These are phyloP conservation scores for Ceratina australensis DNA, from an alignment of 1,140 invertebrate genomes.

Conservation along the genomic window DNA sequence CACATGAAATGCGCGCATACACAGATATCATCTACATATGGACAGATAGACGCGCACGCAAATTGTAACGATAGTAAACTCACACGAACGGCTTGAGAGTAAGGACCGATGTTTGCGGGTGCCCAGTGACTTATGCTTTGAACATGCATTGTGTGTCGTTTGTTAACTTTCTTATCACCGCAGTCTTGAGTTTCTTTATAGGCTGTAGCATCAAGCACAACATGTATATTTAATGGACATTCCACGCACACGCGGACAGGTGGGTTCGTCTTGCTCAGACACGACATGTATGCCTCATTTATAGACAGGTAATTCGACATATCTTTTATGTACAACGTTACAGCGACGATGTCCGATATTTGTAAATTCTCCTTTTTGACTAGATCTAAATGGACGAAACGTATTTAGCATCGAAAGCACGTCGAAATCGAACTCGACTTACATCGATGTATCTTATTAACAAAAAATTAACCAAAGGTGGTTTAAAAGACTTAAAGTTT, in stretches of 20 bases:
- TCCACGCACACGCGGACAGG: slow-evolving; percentile 94
- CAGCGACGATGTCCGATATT: slow-evolving; percentile 86
- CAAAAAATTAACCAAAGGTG: slow-evolving; percentile 29
- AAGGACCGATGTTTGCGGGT: slow-evolving; percentile 96
- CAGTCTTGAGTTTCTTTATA: slow-evolving; percentile 78
- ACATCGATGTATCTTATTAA: neutral
- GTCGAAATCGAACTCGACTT: neutral
- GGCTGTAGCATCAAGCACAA: slow-evolving; percentile 89
- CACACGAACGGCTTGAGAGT: slow-evolving; percentile 94
- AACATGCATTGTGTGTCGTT: slow-evolving; percentile 92
- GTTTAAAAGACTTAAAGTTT: slow-evolving; percentile 74
- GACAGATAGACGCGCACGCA: slow-evolving; percentile 40
- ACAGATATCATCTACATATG: slow-evolving; percentile 37
- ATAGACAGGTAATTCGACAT: slow-evolving; percentile 89
- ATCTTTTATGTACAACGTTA: slow-evolving; percentile 90
- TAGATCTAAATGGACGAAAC: slow-evolving; percentile 76
- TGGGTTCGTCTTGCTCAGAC: slow-evolving; percentile 89
- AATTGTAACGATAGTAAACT: slow-evolving; percentile 59
- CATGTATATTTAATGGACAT: slow-evolving; percentile 86
- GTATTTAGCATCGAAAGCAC: slow-evolving; percentile 5
- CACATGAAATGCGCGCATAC: slow-evolving; percentile 22
- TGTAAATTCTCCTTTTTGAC: slow-evolving; percentile 81
- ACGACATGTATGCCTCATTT: slow-evolving; percentile 88
- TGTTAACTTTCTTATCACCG: slow-evolving; percentile 72
- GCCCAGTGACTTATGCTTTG: slow-evolving; percentile 98